These are phyloP conservation scores for Panurus biarmicus DNA, from an alignment of 2,113 vertebrate species.

Conservation along the genomic window DNA sequence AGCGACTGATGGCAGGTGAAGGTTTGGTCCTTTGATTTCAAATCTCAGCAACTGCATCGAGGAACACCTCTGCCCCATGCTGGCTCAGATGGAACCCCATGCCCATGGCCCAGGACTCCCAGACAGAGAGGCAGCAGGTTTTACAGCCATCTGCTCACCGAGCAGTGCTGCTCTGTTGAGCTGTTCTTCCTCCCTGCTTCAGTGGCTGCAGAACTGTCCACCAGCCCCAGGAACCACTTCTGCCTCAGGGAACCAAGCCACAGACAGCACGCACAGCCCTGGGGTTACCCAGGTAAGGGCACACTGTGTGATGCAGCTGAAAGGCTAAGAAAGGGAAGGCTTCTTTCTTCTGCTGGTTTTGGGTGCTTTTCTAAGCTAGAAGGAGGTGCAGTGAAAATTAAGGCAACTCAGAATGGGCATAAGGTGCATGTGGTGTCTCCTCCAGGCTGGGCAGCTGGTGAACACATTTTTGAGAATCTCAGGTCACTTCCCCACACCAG, in stretches of 20 bases:
- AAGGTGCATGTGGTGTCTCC: accelerated
- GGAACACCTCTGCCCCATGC: background rate
- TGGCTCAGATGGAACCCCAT: background rate
- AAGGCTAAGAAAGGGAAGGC: background rate
- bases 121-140: background rate
- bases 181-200: background rate
- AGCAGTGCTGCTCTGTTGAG: background rate
- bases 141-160: background rate
- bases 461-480: background rate
- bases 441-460: background rate
- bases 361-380: background rate
- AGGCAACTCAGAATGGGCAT: background rate
- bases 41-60: background rate
- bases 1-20: background rate
- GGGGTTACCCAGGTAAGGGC: background rate
- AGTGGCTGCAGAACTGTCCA: background rate
- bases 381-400: background rate
- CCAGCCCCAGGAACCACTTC: background rate
- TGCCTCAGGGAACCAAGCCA: background rate
- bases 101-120: background rate
- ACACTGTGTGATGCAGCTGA: background rate
- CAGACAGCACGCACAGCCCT: background rate
- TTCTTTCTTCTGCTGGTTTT: background rate
- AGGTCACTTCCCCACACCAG: background rate
- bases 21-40: background rate